Evolutionary conservation across 2,888 invertebrate genomes (phyloP).

Genomic region (Tetranychus truncatus): DNA sequence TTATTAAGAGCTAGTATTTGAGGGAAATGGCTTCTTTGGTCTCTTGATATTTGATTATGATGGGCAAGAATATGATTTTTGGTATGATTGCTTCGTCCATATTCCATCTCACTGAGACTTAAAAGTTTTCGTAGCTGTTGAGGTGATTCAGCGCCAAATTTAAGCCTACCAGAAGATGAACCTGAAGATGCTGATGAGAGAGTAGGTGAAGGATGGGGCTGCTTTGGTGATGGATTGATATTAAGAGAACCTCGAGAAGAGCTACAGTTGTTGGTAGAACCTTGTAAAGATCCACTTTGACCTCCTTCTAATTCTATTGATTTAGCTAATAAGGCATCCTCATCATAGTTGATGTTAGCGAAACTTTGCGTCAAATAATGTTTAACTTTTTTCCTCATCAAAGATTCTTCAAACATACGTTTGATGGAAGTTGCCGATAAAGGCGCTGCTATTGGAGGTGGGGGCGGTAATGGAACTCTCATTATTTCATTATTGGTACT

Average conservation of each 20-base stretch:
- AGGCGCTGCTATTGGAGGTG: slow-evolving; percentile 4
- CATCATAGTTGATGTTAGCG: slow-evolving; percentile 15
- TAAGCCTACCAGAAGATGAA: slow-evolving; percentile 18
- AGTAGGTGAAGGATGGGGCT: slow-evolving; percentile 66
- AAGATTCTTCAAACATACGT: slow-evolving; percentile 13
- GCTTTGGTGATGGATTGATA: not conserved
- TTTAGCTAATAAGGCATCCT: slow-evolving; percentile 14
- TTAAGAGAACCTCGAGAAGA: slow-evolving; percentile 5
- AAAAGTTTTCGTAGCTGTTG: slow-evolving; percentile 89
- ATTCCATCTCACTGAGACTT: slow-evolving; percentile 41
- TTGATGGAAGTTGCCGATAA: slow-evolving; percentile 6
- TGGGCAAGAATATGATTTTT: not conserved
- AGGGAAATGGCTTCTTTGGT: slow-evolving; percentile 9
- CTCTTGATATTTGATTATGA: not conserved
- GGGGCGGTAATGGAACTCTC: slow-evolving; percentile 10
- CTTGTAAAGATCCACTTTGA: slow-evolving; percentile 8
- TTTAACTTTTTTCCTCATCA: slow-evolving; percentile 15
- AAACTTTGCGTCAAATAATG: slow-evolving; percentile 14
- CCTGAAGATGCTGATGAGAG: slow-evolving; percentile 50
- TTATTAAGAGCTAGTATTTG: not conserved
- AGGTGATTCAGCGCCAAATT: slow-evolving; percentile 67
- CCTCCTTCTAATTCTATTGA: slow-evolving; percentile 15
- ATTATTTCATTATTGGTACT: not conserved
- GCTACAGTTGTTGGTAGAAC: not conserved
- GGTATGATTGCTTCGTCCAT: slow-evolving; percentile 8